These are phyloP conservation scores for Thymelicus sylvestris DNA, from an alignment of 2,888 invertebrate species.

Conservation along the genomic window DNA sequence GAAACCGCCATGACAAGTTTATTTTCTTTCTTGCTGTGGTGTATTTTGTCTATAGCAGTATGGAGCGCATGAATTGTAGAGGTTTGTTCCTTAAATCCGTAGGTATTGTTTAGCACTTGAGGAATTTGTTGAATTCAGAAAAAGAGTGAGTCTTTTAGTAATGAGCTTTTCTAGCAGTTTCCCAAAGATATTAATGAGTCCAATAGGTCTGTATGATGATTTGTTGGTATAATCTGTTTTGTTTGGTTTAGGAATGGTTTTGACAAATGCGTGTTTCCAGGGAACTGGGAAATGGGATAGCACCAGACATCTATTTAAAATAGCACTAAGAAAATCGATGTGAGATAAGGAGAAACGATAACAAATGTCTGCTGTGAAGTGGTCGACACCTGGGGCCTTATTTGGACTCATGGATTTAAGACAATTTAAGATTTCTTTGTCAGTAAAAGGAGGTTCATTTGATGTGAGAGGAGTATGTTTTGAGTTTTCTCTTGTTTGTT, in stretches of 20 bases:
- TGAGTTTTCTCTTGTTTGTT: slow-evolving; percentile 35
- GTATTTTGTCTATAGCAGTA: background rate
- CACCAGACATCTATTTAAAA: background rate
- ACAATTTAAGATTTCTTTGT: slow-evolving; percentile 3
- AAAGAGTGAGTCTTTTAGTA: background rate
- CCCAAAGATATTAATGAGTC: background rate
- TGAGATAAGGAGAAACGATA: background rate
- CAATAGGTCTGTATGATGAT: background rate
- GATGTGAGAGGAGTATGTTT: background rate
- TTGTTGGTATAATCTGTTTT: background rate
- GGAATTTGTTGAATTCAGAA: background rate
- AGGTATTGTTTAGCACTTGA: background rate
- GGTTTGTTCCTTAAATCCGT: background rate
- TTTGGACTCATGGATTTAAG: slow-evolving; percentile 39
- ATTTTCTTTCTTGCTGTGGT: background rate
- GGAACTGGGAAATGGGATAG: background rate
- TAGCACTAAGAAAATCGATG: background rate
- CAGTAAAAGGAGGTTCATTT: background rate
- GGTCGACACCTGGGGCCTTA: slow-evolving; percentile 29
- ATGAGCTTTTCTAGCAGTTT: slow-evolving; percentile 1
- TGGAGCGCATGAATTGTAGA: slow-evolving; percentile 24
- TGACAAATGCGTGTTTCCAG: background rate
- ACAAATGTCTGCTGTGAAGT: slow-evolving; percentile 8
- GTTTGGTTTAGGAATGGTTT: background rate
- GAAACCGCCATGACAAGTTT: background rate